Base-by-base conservation (phyloP, 2,888 invertebrate genomes). In the Adelphocoris suturalis region DNA sequence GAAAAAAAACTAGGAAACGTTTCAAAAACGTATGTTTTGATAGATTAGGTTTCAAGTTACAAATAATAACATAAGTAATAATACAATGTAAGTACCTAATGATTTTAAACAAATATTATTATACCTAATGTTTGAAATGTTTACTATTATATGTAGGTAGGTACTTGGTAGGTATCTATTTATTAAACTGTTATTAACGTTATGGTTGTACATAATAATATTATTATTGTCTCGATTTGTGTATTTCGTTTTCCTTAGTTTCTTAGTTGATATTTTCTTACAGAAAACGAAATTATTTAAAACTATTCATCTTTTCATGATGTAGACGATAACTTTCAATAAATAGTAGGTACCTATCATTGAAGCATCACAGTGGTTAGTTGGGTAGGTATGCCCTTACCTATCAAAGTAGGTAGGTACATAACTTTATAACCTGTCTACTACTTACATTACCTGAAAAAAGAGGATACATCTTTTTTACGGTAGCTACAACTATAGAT, bases 131-230 rank as follows among this genome's bases (percentile, higher is more conserved):
- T 78, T 78, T 78, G 78, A 78, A 78, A 78, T 46, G 78, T 78
- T 78, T 68, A 68, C 68, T 68, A 37, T 37, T 37, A n/a, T 68
- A 23, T 23, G 68, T 68, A 68, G 68, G 23, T 68, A 68, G 23
- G 52, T 52, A 37, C 37, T 37, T 4, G 37, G 37, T 37, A 37
- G 37, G 7, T 57, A 37, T 76, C 11, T 76, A 78, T 78, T 78
- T 78, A 78, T 76, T 76, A n/a, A 37, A 37, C 47, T 78, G 78
- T 78, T 78, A 78, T 78, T 78, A 78, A 78, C 78, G 47, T 19
- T 78, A 78, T 78, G 37, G 78, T 78, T 78, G 78, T 78, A 78
- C 14, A 78, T 78, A 78, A 78, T 46, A 46, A 46, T 78, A 68
- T 68, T 68, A 68, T 61, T 23, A 68, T 68, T 5, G 0, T 68